Evolutionary conservation across 2,113 vertebrate species (phyloP), one percentile per base, ranked within the genome.

Genomic region (Corvus hawaiiensis): DNA sequence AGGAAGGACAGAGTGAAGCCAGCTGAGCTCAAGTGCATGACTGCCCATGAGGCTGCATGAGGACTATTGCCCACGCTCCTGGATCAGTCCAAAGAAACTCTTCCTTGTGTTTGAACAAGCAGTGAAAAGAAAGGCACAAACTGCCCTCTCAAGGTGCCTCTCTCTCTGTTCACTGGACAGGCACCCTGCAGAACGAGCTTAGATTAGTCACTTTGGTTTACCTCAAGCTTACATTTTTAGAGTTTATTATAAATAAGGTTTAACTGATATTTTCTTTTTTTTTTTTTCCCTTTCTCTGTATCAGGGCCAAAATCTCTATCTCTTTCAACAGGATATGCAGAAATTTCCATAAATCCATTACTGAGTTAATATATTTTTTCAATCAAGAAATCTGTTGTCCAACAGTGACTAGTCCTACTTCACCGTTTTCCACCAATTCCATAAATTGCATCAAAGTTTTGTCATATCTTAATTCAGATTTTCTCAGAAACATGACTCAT

Each of bases 401-500:
- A 8, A 41, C 15, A 54, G 7, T 84, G 63, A 85, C 37, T 84
- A 77, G 76, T 86, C 76, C 59, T 79, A 39, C 33, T 96, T 85
- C 71, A 74, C 8, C 43, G 39, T 51, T 92, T 89, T 95, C 76
- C 39, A 32, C 33, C 30, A 92, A 93, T 96, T 92, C 95, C 86
- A 89, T 62, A 92, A 94, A 94, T 92, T 94, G 24, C 80, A 86
- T 84, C 43, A 71, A 86, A 63, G 73, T 63, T 92, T 95, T 64
- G 24, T 96, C 88, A 96, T 90, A 75, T 95, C 95, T 94, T 96
- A 43, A 62, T 62, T 85, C 80, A 78, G 19, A 30, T 95, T 94
- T 97, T 90, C 94, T 93, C 82, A 95, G 89, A 94, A 97, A 67
- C 10, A 59, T 93, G 89, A 92, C 35, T 94, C 83, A 93, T 62